Evolutionary conservation across 2,797 vertebrate genomes (phyloP), one percentile per base, ranked within the genome.

Genomic region (Lates japonicus): DNA sequence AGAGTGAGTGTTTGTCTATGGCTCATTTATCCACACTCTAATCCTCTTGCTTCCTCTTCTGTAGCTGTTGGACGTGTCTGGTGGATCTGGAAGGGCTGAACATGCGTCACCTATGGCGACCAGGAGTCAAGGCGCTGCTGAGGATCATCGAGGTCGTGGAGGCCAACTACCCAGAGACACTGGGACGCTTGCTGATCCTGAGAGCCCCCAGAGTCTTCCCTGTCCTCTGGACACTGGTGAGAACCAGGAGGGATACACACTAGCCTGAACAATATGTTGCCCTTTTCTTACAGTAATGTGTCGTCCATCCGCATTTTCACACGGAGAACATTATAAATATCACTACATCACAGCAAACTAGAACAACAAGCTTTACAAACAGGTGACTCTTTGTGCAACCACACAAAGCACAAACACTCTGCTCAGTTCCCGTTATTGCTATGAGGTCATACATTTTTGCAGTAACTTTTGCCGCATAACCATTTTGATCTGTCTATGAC

Each of bases 161-260:
- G 65, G 93, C 92, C 9, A 94, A 94, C 87, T 94, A 94, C 73
- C 93, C 93, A 2, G 93, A 94, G 90, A 99, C 98, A 2, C 93
- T 99, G 86, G 98, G 97, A 7, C 94, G 97, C 5, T 92, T 99
- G 71, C 94, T 99, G 42, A 98, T 99, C 2, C 90, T 99, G 33
- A 92, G 98, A 33, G 98, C 98, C 0, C 98, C 98, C 3, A 89
- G 98, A 1, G 97, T 99, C 17, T 99, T 99, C 80, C 98, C 98
- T 0, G 98, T 99, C 62, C 97, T 99, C 11, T 99, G 98, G 98
- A 98, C 98, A 0, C 94, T 99, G 97, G 98, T 99, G 78, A 94
- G 97, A 89, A 80, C 1, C 12, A 41, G 46, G 3, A 71, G n/a
- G 19, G 49, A 19, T 11, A 14, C 29, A 22, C 31, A 7, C 1